Conservation (phyloP, 2,797 vertebrate species). For the Lutjanus argentimaculatus region DNA sequence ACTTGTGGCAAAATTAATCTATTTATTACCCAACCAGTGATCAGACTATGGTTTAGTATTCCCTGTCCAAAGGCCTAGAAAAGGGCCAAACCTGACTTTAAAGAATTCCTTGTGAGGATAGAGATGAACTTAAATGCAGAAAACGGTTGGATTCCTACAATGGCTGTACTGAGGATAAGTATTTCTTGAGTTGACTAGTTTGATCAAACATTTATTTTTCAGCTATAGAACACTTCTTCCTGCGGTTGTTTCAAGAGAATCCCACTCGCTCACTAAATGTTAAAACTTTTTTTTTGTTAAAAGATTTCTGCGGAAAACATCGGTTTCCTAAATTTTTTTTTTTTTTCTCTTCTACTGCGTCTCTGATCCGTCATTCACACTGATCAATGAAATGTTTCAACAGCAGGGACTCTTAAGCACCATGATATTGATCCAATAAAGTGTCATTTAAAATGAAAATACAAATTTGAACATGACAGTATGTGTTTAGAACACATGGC, state of each 20-base stretch:
- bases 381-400: conserved; percentile 42
- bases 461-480: conserved; percentile 50
- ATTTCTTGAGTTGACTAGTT: conserved; percentile 13
- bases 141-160: conserved; percentile 49
- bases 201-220: not conserved
- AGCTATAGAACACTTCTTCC: not conserved
- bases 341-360: conserved; percentile 6
- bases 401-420: conserved; percentile 67
- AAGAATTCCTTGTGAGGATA: not conserved
- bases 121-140: not conserved
- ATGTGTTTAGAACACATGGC: conserved; percentile 80
- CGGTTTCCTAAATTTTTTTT: not conserved
- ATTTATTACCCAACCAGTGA: not conserved
- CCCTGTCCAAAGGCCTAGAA: not conserved
- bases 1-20: too few species aligned
- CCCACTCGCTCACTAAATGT: conserved; percentile 7
- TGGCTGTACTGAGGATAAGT: conserved; percentile 43
- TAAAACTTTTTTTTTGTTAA: too few species aligned
- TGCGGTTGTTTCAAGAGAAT: conserved; percentile 1
- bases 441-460: conserved; percentile 67
- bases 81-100: not conserved
- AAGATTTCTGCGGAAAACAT: conserved; percentile 16
- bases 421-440: conserved; percentile 64
- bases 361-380: conserved; percentile 29
- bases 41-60: not conserved